Conservation (phyloP, 1,140 invertebrate genomes). For the Aricia agestis region DNA sequence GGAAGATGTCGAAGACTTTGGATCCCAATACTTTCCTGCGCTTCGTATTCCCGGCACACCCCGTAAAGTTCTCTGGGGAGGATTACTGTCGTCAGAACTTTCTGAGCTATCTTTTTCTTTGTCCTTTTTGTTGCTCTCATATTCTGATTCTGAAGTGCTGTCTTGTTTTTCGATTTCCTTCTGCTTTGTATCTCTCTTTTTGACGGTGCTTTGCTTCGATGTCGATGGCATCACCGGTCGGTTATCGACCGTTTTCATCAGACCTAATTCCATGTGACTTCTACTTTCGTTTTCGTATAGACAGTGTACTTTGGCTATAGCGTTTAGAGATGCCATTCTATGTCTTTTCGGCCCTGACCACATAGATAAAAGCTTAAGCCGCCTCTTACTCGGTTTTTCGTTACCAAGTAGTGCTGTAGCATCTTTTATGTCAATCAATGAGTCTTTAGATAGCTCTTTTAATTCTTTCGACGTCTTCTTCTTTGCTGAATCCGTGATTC, state of each 20-base stretch:
- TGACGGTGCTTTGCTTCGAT: conserved; percentile 46
- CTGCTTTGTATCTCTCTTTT: conserved; percentile 62
- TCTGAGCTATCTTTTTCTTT: conserved; percentile 67
- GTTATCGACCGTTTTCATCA: conserved; percentile 67
- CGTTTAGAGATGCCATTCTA: conserved; percentile 91
- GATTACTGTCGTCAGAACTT: conserved; percentile 63
- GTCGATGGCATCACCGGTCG: conserved; percentile 56
- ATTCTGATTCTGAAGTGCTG: conserved; percentile 71
- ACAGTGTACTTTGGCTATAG: conserved; percentile 93
- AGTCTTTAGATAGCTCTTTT: conserved; percentile 69
- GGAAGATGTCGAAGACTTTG: conserved; percentile 79
- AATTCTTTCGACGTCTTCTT: conserved; percentile 63
- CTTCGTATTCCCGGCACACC: conserved; percentile 85
- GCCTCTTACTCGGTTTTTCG: conserved; percentile 66
- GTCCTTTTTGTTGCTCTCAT: conserved; percentile 61
- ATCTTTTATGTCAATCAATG: conserved; percentile 63
- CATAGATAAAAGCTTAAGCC: conserved; percentile 69
- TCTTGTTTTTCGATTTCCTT: conserved; percentile 63
- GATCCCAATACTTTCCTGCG: conserved; percentile 89
- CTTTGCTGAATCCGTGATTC: conserved; percentile 55
- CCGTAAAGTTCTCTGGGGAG: conserved; percentile 79
- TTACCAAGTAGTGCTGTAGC: conserved; percentile 47
- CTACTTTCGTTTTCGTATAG: conserved; percentile 92
- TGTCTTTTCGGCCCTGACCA: conserved; percentile 84
- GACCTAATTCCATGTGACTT: conserved; percentile 79